A percentile compares a stretch with the other conserved stretches of the same genome.
These are phyloP conservation scores for Microhierax caerulescens DNA, from an alignment of 2,797 vertebrate genomes.

Conservation along the genomic window DNA sequence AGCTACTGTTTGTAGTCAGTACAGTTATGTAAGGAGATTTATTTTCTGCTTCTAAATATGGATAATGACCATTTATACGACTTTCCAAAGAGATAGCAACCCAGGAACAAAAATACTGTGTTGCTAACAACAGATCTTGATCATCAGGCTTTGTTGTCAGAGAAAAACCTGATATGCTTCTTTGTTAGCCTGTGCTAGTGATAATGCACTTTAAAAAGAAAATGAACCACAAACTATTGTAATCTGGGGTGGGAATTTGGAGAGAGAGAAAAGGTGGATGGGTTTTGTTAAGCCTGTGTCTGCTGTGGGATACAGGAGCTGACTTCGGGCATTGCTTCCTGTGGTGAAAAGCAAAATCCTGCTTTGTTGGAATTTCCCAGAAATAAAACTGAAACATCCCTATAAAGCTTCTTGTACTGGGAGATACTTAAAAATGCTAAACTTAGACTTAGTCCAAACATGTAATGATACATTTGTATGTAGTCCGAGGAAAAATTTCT, in stretches of 20 bases:
- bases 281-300: not conserved
- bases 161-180: not conserved
- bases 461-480: not conserved
- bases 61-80: slow-evolving; percentile 23
- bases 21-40: not conserved
- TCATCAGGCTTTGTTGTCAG: not conserved
- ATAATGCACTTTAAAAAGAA: not conserved
- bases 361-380: not conserved
- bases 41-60: slow-evolving; percentile 46
- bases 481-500: not conserved
- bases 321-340: not conserved
- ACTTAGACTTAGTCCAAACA: not conserved
- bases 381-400: not conserved
- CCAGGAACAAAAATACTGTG: not conserved
- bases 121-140: slow-evolving; percentile 30
- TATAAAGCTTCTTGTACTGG: not conserved
- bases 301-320: not conserved
- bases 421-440: not conserved
- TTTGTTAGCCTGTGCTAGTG: not conserved
- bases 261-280: not conserved
- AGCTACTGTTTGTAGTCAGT: not conserved
- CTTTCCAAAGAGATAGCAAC: slow-evolving; percentile 38
- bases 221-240: not conserved
- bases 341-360: not conserved
- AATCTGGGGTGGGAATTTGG: not conserved